Conservation (phyloP, 2,113 vertebrate genomes). For the Alligator mississippiensis region DNA sequence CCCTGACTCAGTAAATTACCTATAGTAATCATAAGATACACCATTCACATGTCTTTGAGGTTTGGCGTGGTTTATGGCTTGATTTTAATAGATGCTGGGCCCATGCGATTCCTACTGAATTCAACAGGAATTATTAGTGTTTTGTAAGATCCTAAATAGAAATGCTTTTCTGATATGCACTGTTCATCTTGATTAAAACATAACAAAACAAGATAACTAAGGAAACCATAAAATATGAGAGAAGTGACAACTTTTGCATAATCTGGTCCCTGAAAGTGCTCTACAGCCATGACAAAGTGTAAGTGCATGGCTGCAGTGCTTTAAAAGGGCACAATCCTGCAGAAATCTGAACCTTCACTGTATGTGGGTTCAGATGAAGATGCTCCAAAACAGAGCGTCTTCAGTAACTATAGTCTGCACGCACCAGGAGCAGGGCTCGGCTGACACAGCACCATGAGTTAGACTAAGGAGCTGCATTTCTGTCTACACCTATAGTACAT, state of each 20-base stretch:
- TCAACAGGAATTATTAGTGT: not conserved
- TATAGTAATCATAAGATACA: not conserved
- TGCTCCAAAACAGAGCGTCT: no score
- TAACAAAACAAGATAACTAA: not conserved
- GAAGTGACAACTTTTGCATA: not conserved
- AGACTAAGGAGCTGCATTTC: no score
- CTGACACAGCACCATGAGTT: no score
- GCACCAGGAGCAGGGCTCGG: no score
- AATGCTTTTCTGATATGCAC: not conserved
- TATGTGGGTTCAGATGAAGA: no score
- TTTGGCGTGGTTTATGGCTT: not conserved
- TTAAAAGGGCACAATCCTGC: no score
- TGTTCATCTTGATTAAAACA: not conserved
- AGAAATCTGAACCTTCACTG: no score
- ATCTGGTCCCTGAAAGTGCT: no score
- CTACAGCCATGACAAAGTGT: no score
- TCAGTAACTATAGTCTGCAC: no score
- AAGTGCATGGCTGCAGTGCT: no score
- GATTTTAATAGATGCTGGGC: not conserved
- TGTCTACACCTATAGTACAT: no score
- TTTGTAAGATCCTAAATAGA: not conserved
- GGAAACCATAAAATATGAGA: not conserved
- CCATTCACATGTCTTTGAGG: not conserved
- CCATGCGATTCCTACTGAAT: not conserved
- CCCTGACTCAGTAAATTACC: not conserved